Percentiles rank a stretch among this genome's conserved stretches.
Evolutionary conservation across 2,888 invertebrate species (phyloP).

Genomic region (Slavum lentiscoides): DNA sequence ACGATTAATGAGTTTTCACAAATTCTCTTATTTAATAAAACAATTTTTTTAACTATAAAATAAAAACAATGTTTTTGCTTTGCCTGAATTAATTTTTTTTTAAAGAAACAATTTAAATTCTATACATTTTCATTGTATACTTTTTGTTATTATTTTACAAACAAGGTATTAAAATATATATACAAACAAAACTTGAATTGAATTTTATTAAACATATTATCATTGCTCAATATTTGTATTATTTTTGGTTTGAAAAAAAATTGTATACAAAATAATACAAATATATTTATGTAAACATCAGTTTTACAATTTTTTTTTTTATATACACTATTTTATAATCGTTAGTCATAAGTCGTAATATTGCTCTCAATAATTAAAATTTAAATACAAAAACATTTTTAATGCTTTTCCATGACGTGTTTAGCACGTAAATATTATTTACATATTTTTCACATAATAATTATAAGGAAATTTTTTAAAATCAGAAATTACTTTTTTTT

Average conservation of each 20-base stretch:
- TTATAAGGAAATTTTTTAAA: too few species aligned
- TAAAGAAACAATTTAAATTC: background rate
- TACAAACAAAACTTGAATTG: slow-evolving; percentile 19
- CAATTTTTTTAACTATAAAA: background rate
- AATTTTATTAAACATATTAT: slow-evolving; percentile 13
- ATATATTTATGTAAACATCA: slow-evolving; percentile 31
- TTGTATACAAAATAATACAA: slow-evolving; percentile 21
- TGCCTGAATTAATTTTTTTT: background rate
- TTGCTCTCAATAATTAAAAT: background rate
- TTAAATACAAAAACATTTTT: too few species aligned
- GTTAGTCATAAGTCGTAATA: slow-evolving; percentile 15
- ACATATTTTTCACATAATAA: too few species aligned
- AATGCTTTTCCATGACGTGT: too few species aligned
- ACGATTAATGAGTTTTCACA: background rate
- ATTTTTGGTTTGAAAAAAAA: slow-evolving; percentile 20
- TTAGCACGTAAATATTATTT: too few species aligned
- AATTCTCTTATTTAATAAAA: background rate
- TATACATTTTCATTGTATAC: background rate
- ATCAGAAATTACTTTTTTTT: too few species aligned
- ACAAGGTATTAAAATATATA: slow-evolving; percentile 8
- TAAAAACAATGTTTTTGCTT: background rate
- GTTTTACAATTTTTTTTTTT: slow-evolving; percentile 32
- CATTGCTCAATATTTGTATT: slow-evolving; percentile 44
- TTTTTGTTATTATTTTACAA: slow-evolving; percentile 1
- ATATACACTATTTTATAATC: background rate